Evolutionary conservation across 2,113 vertebrate genomes (phyloP).

Genomic region (Gopherus evgoodei): DNA sequence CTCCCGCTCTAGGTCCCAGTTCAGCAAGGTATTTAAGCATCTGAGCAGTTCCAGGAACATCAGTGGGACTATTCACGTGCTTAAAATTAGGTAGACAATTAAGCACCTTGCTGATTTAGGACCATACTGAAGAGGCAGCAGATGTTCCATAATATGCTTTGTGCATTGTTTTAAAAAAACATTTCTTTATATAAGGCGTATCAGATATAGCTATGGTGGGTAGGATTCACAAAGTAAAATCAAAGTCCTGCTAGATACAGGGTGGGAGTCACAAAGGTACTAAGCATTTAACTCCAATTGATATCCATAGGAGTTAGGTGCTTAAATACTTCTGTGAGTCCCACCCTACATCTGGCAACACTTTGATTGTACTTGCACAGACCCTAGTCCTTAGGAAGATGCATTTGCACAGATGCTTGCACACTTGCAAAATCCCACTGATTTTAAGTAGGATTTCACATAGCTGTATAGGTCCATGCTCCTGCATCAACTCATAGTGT

Average conservation of each 20-base stretch:
- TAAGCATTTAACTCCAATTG: neutral
- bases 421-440: neutral
- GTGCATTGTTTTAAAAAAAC: neutral
- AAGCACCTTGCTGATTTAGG: neutral
- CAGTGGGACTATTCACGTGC: neutral
- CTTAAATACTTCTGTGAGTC: neutral
- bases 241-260: neutral
- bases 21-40: neutral
- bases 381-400: neutral
- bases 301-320: neutral
- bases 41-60: neutral
- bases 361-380: neutral
- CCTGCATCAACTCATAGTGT: neutral
- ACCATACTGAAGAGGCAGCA: neutral
- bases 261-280: neutral
- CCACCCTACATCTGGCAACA: neutral
- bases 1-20: neutral
- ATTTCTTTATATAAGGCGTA: neutral
- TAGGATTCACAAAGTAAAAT: neutral
- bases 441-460: neutral
- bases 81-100: neutral
- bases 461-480: neutral
- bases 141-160: neutral
- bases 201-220: neutral
- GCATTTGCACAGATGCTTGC: accelerated